phyloP scores from a whole-genome alignment of 2,113 vertebrate species.

The Oreamnos americanus region DNA sequence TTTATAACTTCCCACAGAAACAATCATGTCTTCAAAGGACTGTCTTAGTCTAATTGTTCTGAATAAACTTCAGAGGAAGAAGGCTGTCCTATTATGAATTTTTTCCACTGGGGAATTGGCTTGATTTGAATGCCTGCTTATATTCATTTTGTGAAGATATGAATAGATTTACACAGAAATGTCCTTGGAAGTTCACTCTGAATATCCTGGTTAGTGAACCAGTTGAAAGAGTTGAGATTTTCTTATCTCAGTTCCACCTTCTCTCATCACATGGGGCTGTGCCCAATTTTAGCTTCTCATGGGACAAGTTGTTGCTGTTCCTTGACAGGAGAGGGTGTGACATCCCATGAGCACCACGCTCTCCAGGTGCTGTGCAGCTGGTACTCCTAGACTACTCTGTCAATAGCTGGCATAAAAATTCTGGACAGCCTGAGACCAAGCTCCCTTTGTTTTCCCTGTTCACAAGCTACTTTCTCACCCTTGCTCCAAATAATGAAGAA shows the following conservation, averaged over 20 bases:
- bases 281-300: background rate
- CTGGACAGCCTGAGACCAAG: background rate
- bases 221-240: rapidly evolving
- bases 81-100: background rate
- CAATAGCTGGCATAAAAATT: background rate
- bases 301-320: background rate
- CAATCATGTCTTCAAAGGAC: background rate
- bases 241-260: rapidly evolving
- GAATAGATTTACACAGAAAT: background rate
- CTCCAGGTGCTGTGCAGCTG: background rate
- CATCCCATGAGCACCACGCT: background rate
- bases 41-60: background rate
- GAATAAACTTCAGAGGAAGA: background rate
- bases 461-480: background rate
- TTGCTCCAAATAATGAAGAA: background rate
- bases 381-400: background rate
- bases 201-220: background rate
- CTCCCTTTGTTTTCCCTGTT: background rate
- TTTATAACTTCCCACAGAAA: background rate
- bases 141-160: background rate
- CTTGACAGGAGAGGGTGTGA: background rate
- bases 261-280: background rate
- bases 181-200: background rate
- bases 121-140: background rate
- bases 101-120: background rate